Percentiles rank a stretch among this genome's conserved stretches.
These are phyloP conservation scores for Argyrosomus japonicus DNA, from an alignment of 2,113 vertebrate species.

Conservation along the genomic window DNA sequence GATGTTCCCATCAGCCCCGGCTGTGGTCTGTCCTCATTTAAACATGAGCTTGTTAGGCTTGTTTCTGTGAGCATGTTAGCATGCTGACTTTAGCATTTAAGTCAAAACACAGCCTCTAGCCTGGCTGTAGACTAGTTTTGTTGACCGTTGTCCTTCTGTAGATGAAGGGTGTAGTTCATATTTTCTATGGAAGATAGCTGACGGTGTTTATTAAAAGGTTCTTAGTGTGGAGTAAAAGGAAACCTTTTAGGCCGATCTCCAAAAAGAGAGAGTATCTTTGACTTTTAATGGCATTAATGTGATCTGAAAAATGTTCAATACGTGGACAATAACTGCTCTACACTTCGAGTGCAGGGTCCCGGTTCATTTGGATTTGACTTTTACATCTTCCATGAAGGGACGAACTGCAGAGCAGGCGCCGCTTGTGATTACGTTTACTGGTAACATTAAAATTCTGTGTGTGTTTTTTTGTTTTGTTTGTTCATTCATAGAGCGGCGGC, in stretches of 20 bases:
- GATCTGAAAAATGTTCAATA: background rate
- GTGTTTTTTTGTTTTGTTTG: slow-evolving; percentile 68
- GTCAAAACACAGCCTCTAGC: background rate
- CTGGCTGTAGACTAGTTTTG: background rate
- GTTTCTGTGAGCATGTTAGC: background rate
- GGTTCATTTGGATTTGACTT: background rate
- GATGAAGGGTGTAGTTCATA: background rate
- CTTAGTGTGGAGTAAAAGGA: too few species aligned
- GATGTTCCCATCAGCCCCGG: too few species aligned
- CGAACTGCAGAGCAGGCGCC: background rate
- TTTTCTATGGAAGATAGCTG: too few species aligned
- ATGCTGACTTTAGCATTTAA: background rate
- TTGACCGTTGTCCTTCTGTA: background rate
- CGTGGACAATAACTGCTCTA: background rate
- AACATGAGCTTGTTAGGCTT: background rate
- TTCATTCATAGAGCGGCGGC: slow-evolving; percentile 57
- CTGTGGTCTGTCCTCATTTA: background rate
- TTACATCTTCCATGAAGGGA: background rate
- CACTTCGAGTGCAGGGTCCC: background rate
- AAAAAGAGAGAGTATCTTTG: background rate
- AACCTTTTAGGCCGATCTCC: too few species aligned
- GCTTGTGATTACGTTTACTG: slow-evolving; percentile 50
- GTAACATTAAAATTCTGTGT: slow-evolving; percentile 62
- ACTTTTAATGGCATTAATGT: too few species aligned
- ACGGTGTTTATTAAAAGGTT: background rate